These are phyloP conservation scores for Caenorhabditis tropicalis DNA, from an alignment of 1,140 invertebrate species.

Conservation along the genomic window DNA sequence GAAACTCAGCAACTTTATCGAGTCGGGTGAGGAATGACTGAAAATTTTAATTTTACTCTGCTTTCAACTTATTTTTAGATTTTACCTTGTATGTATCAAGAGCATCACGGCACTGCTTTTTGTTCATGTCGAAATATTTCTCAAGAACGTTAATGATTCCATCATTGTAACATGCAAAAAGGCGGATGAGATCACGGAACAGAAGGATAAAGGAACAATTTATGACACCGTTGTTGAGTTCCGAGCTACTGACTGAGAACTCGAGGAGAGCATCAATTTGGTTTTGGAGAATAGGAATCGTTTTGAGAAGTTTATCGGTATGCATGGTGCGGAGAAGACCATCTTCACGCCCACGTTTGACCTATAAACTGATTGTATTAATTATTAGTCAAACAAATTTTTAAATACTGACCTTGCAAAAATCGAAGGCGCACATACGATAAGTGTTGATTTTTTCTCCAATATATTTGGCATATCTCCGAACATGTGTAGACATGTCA, in stretches of 20 bases:
- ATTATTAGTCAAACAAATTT: slow-evolving; percentile 80
- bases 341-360: slow-evolving; percentile 85
- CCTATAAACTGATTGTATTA: slow-evolving; percentile 58
- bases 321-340: slow-evolving; percentile 94
- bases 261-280: slow-evolving; percentile 94
- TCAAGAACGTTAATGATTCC: slow-evolving; percentile 96
- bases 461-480: slow-evolving; percentile 96
- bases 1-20: slow-evolving; percentile 96
- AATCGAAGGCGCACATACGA: slow-evolving; percentile 96
- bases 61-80: not conserved
- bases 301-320: slow-evolving; percentile 94
- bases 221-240: slow-evolving; percentile 96
- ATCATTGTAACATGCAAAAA: slow-evolving; percentile 99
- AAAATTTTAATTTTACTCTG: not conserved
- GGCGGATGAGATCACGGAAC: slow-evolving; percentile 95
- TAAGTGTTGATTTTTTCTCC: slow-evolving; percentile 98
- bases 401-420: slow-evolving; percentile 88
- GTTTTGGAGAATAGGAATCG: slow-evolving; percentile 89
- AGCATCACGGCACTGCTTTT: slow-evolving; percentile 92
- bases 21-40: slow-evolving; percentile 78
- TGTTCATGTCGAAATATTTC: slow-evolving; percentile 99
- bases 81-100: slow-evolving; percentile 95
- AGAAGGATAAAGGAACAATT: slow-evolving; percentile 97
- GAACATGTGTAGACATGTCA: slow-evolving; percentile 98
- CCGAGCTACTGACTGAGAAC: slow-evolving; percentile 89